Percentiles rank a stretch among this genome's conserved stretches.
Conservation (phyloP, 2,797 vertebrate species). For the Sebastes taczanowskii region DNA sequence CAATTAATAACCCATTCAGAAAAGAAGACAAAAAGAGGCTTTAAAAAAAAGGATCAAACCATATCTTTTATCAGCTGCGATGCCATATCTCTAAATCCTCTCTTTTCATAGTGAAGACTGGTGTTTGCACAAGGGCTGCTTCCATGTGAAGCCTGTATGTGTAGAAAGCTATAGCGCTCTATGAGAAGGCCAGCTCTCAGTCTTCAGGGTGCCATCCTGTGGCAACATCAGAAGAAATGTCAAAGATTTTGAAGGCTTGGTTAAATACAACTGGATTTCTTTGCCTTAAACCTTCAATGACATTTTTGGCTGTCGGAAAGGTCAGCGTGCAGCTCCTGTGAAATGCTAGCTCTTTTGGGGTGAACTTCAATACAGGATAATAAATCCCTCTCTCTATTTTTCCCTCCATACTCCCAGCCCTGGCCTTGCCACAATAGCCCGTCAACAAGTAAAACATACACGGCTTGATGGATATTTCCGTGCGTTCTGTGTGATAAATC, state of each 20-base stretch:
- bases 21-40: slow-evolving; percentile 41
- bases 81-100: slow-evolving; percentile 68
- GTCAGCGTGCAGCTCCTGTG: slow-evolving; percentile 78
- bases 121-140: slow-evolving; percentile 63
- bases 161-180: slow-evolving; percentile 54
- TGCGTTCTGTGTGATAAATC: slow-evolving; percentile 13
- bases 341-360: slow-evolving; percentile 81
- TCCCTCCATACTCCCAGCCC: slow-evolving; percentile 37
- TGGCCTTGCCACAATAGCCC: slow-evolving; percentile 59
- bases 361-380: slow-evolving; percentile 80
- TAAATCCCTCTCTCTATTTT: slow-evolving; percentile 70
- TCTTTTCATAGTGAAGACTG: slow-evolving; percentile 60
- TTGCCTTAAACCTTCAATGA: slow-evolving; percentile 83
- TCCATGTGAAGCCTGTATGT: slow-evolving; percentile 57
- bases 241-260: slow-evolving; percentile 84
- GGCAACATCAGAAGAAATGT: slow-evolving; percentile 86
- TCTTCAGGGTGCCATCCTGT: slow-evolving; percentile 81
- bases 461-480: slow-evolving; percentile 40
- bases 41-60: slow-evolving; percentile 43
- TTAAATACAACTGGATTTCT: slow-evolving; percentile 84
- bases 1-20: slow-evolving; percentile 63
- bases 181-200: slow-evolving; percentile 74
- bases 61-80: slow-evolving; percentile 51
- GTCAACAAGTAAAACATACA: slow-evolving; percentile 64
- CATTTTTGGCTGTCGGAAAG: slow-evolving; percentile 83